These are phyloP conservation scores for Notocelia uddmanniana DNA, from an alignment of 2,888 invertebrate species.

Conservation along the genomic window DNA sequence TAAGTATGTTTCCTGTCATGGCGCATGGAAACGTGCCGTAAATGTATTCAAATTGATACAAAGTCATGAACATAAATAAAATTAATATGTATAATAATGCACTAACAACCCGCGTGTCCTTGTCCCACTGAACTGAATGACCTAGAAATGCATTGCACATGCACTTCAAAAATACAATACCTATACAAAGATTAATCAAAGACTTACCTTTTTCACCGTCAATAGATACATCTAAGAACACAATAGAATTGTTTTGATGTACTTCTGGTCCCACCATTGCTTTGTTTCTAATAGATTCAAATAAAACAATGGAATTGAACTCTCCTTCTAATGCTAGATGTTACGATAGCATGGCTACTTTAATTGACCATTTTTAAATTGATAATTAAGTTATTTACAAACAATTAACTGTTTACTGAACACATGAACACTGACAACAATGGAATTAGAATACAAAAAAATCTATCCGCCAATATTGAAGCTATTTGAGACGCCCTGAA, in stretches of 20 bases:
- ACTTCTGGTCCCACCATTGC: slow-evolving; percentile 46
- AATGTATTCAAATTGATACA: slow-evolving; percentile 33
- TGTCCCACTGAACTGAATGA: slow-evolving; percentile 52
- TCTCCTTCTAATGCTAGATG: slow-evolving; percentile 5
- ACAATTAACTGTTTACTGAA: slow-evolving; percentile 24
- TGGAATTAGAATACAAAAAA: slow-evolving; percentile 26
- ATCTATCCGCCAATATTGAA: slow-evolving; percentile 12
- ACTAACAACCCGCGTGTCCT: slow-evolving; percentile 55
- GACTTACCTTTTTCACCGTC: slow-evolving; percentile 88
- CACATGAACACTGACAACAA: slow-evolving; percentile 34
- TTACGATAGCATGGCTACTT: slow-evolving; percentile 31
- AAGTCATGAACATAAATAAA: slow-evolving; percentile 30
- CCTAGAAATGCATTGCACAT: slow-evolving; percentile 35
- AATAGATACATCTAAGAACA: slow-evolving; percentile 90
- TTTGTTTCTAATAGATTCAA: slow-evolving; percentile 47
- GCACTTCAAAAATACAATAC: slow-evolving; percentile 51
- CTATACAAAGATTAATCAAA: slow-evolving; percentile 44
- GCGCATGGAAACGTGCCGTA: slow-evolving; percentile 27
- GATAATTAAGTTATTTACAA: slow-evolving; percentile 47
- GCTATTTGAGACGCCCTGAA: slow-evolving; percentile 22
- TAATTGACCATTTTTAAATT: slow-evolving; percentile 37
- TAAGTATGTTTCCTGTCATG: not conserved
- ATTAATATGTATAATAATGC: slow-evolving; percentile 44
- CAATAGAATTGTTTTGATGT: slow-evolving; percentile 87
- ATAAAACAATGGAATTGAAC: slow-evolving; percentile 36